Conservation (phyloP, 2,113 vertebrate genomes). For the Lepus europaeus region DNA sequence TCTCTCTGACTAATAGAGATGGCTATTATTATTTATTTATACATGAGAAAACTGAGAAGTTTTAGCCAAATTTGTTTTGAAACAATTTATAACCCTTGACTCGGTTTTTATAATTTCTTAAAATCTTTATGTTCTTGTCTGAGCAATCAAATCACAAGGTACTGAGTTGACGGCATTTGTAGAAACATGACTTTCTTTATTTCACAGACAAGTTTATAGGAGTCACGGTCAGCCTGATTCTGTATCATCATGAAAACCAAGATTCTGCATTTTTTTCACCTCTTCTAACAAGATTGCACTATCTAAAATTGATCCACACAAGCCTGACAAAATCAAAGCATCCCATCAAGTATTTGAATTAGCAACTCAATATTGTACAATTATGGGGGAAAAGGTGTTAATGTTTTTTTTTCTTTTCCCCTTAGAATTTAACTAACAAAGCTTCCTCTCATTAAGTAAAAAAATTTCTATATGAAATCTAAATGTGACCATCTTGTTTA, state of each 20-base stretch:
- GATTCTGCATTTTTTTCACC: not conserved
- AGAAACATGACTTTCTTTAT: not conserved
- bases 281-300: not conserved
- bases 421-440: not conserved
- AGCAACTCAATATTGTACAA: not conserved
- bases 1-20: not conserved
- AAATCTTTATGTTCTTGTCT: not conserved
- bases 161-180: not conserved
- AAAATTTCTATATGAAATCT: conserved; percentile 21
- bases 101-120: conserved; percentile 1
- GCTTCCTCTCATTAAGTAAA: not conserved
- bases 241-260: not conserved
- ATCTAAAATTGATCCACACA: not conserved
- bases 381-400: not conserved
- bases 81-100: not conserved
- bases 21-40: not conserved
- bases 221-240: not conserved
- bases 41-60: not conserved
- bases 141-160: not conserved
- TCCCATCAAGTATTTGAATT: not conserved
- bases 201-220: not conserved
- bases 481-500: conserved; percentile 3
- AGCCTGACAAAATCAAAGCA: not conserved
- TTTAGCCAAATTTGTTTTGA: conserved; percentile 6
- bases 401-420: not conserved